Percentiles rank a stretch among this genome's conserved stretches.
Evolutionary conservation across 2,113 vertebrate species (phyloP).

Genomic region (Rhineura floridana): DNA sequence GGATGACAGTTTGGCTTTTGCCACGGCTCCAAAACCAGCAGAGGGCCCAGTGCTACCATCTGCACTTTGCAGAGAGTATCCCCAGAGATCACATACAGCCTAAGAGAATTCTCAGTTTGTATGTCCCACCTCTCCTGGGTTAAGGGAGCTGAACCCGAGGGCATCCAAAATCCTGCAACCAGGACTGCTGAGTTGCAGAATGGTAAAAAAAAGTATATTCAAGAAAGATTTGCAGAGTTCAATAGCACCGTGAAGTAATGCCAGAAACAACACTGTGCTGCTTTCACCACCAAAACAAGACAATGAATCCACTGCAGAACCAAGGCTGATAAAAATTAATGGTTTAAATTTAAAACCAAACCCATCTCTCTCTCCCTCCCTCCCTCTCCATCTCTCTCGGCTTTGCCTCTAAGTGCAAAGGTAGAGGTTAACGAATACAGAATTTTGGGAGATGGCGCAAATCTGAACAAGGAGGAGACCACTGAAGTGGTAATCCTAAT

Average conservation of each 20-base stretch:
- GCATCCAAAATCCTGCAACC: background rate
- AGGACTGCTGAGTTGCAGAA: background rate
- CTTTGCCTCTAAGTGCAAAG: too few species aligned
- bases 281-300: background rate
- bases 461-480: too few species aligned
- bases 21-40: background rate
- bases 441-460: too few species aligned
- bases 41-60: background rate
- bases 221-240: background rate
- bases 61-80: background rate
- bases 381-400: too few species aligned
- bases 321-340: too few species aligned
- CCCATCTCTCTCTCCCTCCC: too few species aligned
- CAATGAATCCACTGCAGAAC: background rate
- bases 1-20: background rate
- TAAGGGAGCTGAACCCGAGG: background rate
- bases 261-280: background rate
- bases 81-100: background rate
- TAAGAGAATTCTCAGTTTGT: background rate
- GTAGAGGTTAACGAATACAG: too few species aligned
- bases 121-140: background rate
- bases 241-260: background rate
- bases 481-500: too few species aligned
- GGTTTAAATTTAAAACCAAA: too few species aligned
- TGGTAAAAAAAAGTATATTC: background rate